Conservation (phyloP, 1,140 invertebrate species). For the Drosophila lacteicornis region DNA sequence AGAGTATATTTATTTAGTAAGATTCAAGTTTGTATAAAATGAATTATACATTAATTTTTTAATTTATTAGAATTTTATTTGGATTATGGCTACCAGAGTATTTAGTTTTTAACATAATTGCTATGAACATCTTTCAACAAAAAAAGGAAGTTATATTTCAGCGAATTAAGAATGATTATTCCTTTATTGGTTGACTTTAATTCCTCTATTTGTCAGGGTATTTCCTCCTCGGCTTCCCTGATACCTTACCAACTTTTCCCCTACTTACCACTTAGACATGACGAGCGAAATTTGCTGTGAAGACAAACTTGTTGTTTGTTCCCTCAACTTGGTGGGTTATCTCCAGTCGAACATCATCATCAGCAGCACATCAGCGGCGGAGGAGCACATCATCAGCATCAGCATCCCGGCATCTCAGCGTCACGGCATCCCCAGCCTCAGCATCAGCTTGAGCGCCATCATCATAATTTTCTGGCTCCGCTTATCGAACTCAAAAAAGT, state of each 20-base stretch:
- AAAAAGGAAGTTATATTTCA: not conserved
- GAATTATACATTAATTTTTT: too few species aligned
- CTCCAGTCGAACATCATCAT: conserved; percentile 56
- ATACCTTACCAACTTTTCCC: conserved; percentile 1
- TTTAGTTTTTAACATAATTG: not conserved
- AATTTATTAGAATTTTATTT: too few species aligned
- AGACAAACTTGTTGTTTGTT: conserved; percentile 57
- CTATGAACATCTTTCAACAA: not conserved
- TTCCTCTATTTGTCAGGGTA: not conserved
- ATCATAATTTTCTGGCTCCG: conserved; percentile 69
- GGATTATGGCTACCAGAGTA: not conserved
- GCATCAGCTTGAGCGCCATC: conserved; percentile 38
- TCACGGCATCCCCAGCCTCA: conserved; percentile 17
- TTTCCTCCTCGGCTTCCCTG: not conserved
- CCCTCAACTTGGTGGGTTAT: conserved; percentile 52
- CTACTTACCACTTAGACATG: conserved; percentile 25
- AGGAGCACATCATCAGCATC: conserved; percentile 53
- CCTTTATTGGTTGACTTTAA: too few species aligned
- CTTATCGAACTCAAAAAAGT: conserved; percentile 78
- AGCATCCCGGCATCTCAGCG: conserved; percentile 38
- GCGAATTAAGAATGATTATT: not conserved
- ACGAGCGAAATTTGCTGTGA: conserved; percentile 51
- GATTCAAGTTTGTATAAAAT: too few species aligned
- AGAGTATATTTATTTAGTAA: too few species aligned
- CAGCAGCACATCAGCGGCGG: conserved; percentile 48